Base-by-base conservation (phyloP, 2,797 vertebrate genomes). In the Microcaecilia unicolor region DNA sequence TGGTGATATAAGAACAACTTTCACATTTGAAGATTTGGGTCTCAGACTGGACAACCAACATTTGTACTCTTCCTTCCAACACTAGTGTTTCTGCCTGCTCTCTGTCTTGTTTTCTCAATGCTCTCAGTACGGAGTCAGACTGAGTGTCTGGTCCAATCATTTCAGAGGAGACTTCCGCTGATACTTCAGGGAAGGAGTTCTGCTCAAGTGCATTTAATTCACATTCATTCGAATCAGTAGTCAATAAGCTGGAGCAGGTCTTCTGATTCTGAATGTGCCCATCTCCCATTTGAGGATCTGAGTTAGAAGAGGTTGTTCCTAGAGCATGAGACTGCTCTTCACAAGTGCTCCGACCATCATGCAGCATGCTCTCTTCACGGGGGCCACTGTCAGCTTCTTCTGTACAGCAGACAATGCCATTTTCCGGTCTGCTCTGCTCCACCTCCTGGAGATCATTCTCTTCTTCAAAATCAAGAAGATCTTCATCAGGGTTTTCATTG, bases 21-120 rank as follows among this genome's bases (percentile, higher is more conserved):
- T 84, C 81, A 0, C 92, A 95, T 27, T 37, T 77, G 51, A 87
- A 84, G 22, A 86, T 49, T 10, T 35, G 71, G 9, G 67, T 74
- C 21, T 79, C 64, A 0, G 78, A 81, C 36, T 88, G 89, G 27
- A 94, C 81, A 45, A 93, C 84, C 6, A 97, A 72, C 90, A 99
- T 89, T 59, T 93, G 88, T 23, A 99, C 93, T 8, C 85, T 79
- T 4, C 93, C 96, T 41, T 96, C 93, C 44, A 94, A 58, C 13
- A 99, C 85, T 56, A 98, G 72, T 0, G 87, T 78, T 22, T 94
- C 84, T 0, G 90, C 90, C 44, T 94, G 90, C 28, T 93, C 90
- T 59, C 83, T 91, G 70, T 99, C 93, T 14, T 85, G 87, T 47
- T 77, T 89, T 55, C 84, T 84, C 44, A 92, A 67, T 1, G 80